Evolutionary conservation across 2,113 vertebrate species (phyloP).

Genomic region (Pangasianodon hypophthalmus): DNA sequence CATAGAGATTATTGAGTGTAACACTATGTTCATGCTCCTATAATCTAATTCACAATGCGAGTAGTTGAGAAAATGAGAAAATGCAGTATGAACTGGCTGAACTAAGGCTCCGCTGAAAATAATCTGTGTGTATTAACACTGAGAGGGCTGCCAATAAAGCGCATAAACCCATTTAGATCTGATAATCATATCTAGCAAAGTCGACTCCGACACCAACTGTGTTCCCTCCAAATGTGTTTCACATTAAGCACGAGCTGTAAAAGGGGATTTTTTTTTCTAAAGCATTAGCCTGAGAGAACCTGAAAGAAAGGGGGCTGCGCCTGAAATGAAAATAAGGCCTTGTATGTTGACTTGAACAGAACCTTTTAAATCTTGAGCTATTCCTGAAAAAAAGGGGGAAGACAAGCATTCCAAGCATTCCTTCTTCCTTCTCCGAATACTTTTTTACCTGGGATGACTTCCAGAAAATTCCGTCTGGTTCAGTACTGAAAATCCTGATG

Average conservation of each 20-base stretch:
- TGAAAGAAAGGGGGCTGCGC: slow-evolving; percentile 6
- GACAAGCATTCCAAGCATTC: slow-evolving; percentile 35
- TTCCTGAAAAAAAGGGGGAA: not conserved
- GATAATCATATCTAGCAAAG: slow-evolving; percentile 32
- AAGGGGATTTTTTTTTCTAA: not conserved
- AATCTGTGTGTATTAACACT: slow-evolving; percentile 5
- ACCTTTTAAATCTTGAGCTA: slow-evolving; percentile 11
- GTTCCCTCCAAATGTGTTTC: slow-evolving; percentile 26
- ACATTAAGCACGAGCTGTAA: slow-evolving; percentile 12
- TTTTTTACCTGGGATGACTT: slow-evolving; percentile 37
- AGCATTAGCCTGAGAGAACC: slow-evolving; percentile 1
- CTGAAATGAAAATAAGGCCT: slow-evolving; percentile 23
- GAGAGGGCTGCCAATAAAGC: slow-evolving; percentile 29
- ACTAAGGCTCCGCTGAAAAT: slow-evolving; percentile 11
- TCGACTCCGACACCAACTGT: not conserved
- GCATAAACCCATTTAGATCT: slow-evolving; percentile 21
- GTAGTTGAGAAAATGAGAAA: slow-evolving; percentile 34
- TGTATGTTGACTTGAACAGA: slow-evolving; percentile 36
- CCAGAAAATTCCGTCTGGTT: slow-evolving; percentile 38
- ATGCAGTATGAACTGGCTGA: slow-evolving; percentile 12
- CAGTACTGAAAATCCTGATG: slow-evolving; percentile 42
- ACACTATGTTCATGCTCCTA: slow-evolving; percentile 11
- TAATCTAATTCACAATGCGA: slow-evolving; percentile 9
- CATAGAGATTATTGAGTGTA: slow-evolving; percentile 9
- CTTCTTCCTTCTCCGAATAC: slow-evolving; percentile 27